phyloP scores from a whole-genome alignment of 2,888 invertebrate genomes.

The Aspidapion aeneum region DNA sequence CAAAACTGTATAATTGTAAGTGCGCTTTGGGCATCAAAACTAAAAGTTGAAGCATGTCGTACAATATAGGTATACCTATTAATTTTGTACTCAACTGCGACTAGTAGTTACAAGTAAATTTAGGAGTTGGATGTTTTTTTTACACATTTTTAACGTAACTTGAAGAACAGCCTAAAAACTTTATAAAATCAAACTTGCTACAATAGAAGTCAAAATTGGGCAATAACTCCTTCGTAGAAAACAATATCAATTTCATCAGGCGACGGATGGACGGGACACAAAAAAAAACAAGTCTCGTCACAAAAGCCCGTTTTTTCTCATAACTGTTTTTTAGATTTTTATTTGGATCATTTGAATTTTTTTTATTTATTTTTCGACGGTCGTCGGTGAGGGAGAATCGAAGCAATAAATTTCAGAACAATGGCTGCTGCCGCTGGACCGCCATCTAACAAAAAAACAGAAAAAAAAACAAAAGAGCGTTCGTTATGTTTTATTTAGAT shows the following conservation, averaged over 20 bases:
- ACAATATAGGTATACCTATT: too few relatives aligned
- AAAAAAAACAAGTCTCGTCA: constrained; percentile 26
- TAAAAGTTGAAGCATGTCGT: too few relatives aligned
- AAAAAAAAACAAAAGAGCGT: constrained; percentile 42
- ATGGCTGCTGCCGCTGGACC: constrained; percentile 37
- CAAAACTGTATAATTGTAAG: too few relatives aligned
- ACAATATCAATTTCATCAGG: constrained; percentile 32
- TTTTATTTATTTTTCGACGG: constrained; percentile 23
- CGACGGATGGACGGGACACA: constrained; percentile 28
- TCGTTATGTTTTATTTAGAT: constrained; percentile 47
- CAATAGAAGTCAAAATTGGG: constrained; percentile 1
- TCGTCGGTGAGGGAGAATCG: constrained; percentile 18
- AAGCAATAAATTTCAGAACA: constrained; percentile 45
- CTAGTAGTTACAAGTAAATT: too few relatives aligned
- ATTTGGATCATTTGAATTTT: constrained; percentile 16
- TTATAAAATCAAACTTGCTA: too few relatives aligned
- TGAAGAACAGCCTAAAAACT: too few relatives aligned
- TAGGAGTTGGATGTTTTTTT: too few relatives aligned
- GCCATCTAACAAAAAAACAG: background rate
- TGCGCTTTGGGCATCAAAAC: too few relatives aligned
- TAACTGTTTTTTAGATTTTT: constrained; percentile 16
- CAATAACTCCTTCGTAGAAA: constrained; percentile 27
- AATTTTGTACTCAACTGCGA: too few relatives aligned
- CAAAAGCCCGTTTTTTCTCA: constrained; percentile 27
- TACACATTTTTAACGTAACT: too few relatives aligned